Conservation (phyloP, 23 tunicate genomes). For the Halocynthia aurantium region DNA sequence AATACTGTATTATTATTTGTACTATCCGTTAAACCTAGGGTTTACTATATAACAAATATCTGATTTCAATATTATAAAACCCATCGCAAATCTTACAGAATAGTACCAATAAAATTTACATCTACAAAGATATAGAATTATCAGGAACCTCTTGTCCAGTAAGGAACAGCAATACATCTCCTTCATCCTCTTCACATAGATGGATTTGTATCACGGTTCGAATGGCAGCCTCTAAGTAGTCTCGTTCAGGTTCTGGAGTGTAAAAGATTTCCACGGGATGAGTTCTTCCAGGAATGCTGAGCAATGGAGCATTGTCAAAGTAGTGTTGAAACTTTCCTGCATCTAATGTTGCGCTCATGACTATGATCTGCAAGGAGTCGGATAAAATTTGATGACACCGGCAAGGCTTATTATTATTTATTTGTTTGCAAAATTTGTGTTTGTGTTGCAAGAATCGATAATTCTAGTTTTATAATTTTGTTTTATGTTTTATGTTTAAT, state of each 20-base stretch:
- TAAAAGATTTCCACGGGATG: constrained; percentile 95
- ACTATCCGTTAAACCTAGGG: too few species aligned
- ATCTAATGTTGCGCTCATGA: constrained; percentile 98
- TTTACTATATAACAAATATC: not conserved
- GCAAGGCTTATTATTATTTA: too few species aligned
- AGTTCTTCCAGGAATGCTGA: constrained; percentile 92
- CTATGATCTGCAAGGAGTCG: constrained; percentile 44
- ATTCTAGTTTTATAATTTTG: too few species aligned
- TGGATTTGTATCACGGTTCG: constrained; percentile 96
- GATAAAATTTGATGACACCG: not conserved
- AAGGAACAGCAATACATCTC: constrained; percentile 89
- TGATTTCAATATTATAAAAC: not conserved
- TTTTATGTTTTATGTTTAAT: too few species aligned
- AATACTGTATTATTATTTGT: too few species aligned
- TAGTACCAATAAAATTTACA: not conserved
- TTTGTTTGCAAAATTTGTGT: too few species aligned
- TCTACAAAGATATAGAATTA: not conserved
- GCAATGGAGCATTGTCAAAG: constrained; percentile 90
- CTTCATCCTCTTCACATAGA: constrained; percentile 87
- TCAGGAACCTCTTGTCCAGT: constrained; percentile 87
- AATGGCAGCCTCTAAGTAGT: constrained; percentile 94
- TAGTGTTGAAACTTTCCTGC: constrained; percentile 96
- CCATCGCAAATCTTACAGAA: not conserved
- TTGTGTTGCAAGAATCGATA: too few species aligned
- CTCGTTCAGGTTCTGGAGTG: constrained; percentile 98